Conservation (phyloP, 2,113 vertebrate species). For the Aldabrachelys gigantea region DNA sequence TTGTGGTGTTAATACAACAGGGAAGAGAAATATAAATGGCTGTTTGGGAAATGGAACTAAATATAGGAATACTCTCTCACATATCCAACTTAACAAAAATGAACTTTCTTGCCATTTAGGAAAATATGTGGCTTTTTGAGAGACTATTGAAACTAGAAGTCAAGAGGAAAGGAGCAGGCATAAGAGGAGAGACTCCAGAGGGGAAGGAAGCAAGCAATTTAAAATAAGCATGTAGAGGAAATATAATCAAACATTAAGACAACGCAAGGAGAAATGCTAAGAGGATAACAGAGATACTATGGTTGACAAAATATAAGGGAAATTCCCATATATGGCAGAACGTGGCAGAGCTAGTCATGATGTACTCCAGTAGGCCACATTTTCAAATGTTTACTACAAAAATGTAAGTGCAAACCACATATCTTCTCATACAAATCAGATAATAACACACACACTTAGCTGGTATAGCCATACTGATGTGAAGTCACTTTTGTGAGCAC, state of each 20-base stretch:
- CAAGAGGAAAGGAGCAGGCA: not conserved
- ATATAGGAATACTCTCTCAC: not conserved
- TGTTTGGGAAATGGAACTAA: constrained; percentile 12
- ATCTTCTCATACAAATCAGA: not conserved
- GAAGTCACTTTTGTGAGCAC: not conserved
- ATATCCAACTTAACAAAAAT: not conserved
- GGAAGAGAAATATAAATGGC: not conserved
- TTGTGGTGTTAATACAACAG: constrained; percentile 17
- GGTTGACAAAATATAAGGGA: not conserved
- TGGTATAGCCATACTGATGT: not conserved
- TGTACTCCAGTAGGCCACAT: accelerated
- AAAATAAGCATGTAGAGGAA: constrained; percentile 48
- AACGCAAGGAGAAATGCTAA: constrained; percentile 6
- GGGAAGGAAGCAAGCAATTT: constrained; percentile 35
- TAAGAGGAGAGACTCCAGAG: constrained; percentile 32
- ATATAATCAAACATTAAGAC: constrained; percentile 12
- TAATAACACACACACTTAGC: not conserved
- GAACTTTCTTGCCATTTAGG: not conserved
- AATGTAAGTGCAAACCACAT: not conserved
- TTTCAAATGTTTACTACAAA: not conserved
- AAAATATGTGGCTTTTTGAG: constrained; percentile 5
- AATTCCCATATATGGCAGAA: not conserved
- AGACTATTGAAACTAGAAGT: not conserved
- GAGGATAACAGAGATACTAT: not conserved
- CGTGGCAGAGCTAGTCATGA: accelerated